Conservation (phyloP, 2,113 vertebrate species). For the Lates calcarifer region DNA sequence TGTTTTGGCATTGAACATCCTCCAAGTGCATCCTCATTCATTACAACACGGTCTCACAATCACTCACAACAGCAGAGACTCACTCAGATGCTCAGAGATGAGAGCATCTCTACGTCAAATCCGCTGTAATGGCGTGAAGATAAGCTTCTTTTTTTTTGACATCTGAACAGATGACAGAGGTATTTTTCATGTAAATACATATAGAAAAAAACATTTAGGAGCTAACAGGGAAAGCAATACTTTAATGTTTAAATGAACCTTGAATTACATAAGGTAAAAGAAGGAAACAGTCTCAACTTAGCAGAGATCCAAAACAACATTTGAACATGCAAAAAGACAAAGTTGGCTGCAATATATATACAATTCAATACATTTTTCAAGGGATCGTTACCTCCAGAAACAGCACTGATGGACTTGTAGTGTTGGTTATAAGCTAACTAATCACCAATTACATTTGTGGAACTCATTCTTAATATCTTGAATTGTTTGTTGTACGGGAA, state of each 20-base stretch:
- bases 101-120: constrained; percentile 25
- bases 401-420: constrained; percentile 47
- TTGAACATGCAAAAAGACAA: constrained; percentile 80
- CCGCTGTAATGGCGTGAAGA: constrained; percentile 46
- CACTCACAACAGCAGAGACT: constrained; percentile 29
- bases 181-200: constrained; percentile 79
- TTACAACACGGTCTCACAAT: constrained; percentile 36
- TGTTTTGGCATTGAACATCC: constrained; percentile 69
- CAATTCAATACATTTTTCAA: constrained; percentile 42
- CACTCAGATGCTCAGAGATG: constrained; percentile 22
- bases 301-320: constrained; percentile 69
- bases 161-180: constrained; percentile 77
- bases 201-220: constrained; percentile 62
- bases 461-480: constrained; percentile 17
- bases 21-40: constrained; percentile 45
- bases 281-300: constrained; percentile 60
- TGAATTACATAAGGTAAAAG: constrained; percentile 68
- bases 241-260: constrained; percentile 66
- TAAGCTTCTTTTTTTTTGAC: constrained; percentile 58
- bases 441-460: constrained; percentile 22
- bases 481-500: constrained; percentile 28
- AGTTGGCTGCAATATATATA: constrained; percentile 70
- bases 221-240: constrained; percentile 72
- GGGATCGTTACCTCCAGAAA: constrained; percentile 32
- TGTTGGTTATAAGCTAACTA: constrained; percentile 47